Base-by-base conservation (phyloP, 2,113 vertebrate species). In the Sylvilagus bachmani region DNA sequence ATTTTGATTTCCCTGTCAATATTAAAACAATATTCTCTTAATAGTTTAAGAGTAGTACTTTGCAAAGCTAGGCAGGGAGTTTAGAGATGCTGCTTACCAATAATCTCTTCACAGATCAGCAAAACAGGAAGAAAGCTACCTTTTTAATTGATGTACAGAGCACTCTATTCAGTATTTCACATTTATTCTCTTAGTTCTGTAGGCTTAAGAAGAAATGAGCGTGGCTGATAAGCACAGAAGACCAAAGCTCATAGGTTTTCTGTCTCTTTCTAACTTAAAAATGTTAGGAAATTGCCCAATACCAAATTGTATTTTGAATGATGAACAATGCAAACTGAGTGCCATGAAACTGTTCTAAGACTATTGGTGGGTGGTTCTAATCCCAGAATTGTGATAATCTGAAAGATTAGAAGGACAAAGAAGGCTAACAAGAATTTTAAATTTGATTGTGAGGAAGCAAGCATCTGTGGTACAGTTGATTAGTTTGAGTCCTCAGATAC, bases 1-100 rank as follows among this genome's bases (percentile, higher is more conserved):
- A 80, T 83, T 91, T 95, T 94, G 53, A 64, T 96, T 95, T 95
- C 51, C 44, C 27, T 38, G 78, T 96, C 92, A 93, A 88, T 96
- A 96, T 86, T 73, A 93, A 86, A 94, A 53, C 92, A 90, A 73
- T 92, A 80, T 91, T 83, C 81, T 96, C 79, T 90, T 95, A 94
- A 95, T 77, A 93, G 91, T 67, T 84, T 49, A 85, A 86, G 44
- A 89, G 58, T 75, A 69, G 61, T 67, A 19, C 90, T 96, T 96
- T 95, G 78, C 33, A 29, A 64, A 93, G 84, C 69, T 51, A 71
- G 58, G 58, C 38, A 36, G 51, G 24, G 11, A 33, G 71, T 80
- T 95, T 25, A 64, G 27, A 92, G 91, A 51, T 90, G 9, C 14
- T 73, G 5, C 31, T 58, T 89, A 38, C 55, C 24, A 84, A 97